phyloP scores from a whole-genome alignment of 23 tunicate genomes.

The Aplidium turbinatum region DNA sequence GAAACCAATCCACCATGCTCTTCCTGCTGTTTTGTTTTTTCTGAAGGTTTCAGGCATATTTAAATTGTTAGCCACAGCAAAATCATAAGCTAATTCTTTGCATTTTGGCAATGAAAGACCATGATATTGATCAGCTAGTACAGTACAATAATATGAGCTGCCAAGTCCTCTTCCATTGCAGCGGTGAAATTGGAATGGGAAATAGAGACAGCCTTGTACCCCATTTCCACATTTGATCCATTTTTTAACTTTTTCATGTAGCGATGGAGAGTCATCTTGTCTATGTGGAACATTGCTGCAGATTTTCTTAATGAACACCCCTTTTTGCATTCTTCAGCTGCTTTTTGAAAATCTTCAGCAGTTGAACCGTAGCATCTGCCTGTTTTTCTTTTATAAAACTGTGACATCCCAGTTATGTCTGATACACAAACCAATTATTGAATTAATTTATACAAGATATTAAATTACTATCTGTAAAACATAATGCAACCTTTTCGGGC shows the following conservation, averaged over 20 bases:
- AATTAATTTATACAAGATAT: too few species aligned
- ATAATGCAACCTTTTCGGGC: too few species aligned
- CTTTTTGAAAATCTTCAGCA: background rate
- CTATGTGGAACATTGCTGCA: background rate
- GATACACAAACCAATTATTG: too few species aligned
- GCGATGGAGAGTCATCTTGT: background rate
- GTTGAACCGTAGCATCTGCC: too few species aligned
- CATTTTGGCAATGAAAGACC: too few species aligned
- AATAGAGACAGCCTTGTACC: too few species aligned
- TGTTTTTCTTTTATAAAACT: too few species aligned
- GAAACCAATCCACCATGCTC: background rate
- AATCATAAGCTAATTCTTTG: background rate
- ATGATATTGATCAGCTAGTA: too few species aligned
- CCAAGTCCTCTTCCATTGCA: background rate
- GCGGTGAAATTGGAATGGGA: too few species aligned
- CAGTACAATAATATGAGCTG: background rate
- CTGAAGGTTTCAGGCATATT: background rate
- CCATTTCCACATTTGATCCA: too few species aligned
- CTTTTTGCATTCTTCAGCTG: background rate
- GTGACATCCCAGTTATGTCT: too few species aligned
- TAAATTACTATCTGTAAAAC: too few species aligned
- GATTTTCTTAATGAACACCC: background rate
- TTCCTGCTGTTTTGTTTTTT: background rate
- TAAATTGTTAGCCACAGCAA: constrained; percentile 1
- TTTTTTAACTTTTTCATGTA: background rate